Base-by-base conservation (phyloP, 2,888 invertebrate species). In the Mamestra brassicae region DNA sequence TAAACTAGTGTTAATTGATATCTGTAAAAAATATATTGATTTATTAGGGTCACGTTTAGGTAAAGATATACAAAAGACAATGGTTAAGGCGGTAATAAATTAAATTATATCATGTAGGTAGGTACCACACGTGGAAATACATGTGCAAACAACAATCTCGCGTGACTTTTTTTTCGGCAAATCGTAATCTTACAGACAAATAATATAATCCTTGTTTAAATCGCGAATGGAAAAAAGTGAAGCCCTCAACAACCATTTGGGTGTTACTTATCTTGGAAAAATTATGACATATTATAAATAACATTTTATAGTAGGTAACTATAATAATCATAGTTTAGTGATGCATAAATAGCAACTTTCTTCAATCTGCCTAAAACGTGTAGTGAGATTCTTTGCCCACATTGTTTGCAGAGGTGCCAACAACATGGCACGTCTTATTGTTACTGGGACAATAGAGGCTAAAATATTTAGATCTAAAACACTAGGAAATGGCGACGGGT, bases 1-100 rank as follows among this genome's bases (percentile, higher is more conserved):
- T n/a, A 76, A 67, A 74, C 76, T 72, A 42, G 70, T 66, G 54
- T 76, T 61, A 71, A 85, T 65, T 52, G 84, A 62, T 58, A 86
- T 77, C 93, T 92, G 90, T 34, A 88, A 88, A 3, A 82, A 15
- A 47, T 6, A 42, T 42, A 38, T 26, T 26, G 26, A 26, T 26
- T 26, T 26, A 26, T 26, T 26, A 26, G 26, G 26, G 26, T 26
- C 26, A 26, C 26, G 5, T 55, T 63, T 47, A 36, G 36, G 10
- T 34, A 58, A 36, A 36, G 36, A 36, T 60, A 60, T 3, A 60
- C 26, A 66, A 45, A 42, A 15, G 11, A 57, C 15, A 45, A 54
- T 34, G 3, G 2, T 42, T 47, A 26, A 13, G 5, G 10, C 11
- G 54, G n/a, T 38, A 15, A 52, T 47, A 8, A 61, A 47, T 61